Conservation (phyloP, 2,113 vertebrate genomes). For the Zosterops lateralis region DNA sequence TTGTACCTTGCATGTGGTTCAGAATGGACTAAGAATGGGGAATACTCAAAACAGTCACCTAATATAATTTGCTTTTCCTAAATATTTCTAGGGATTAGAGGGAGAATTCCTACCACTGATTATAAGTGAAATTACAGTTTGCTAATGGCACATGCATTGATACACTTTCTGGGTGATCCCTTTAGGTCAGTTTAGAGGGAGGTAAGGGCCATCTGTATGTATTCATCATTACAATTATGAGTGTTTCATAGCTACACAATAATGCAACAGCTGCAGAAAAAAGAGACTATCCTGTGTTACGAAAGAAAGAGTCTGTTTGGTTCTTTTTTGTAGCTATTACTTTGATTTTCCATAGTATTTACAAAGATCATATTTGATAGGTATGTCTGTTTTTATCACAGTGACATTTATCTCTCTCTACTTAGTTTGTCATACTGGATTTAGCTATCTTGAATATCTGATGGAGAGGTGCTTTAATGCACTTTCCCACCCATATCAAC, state of each 20-base stretch:
- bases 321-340: neutral
- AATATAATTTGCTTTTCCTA: neutral
- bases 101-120: neutral
- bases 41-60: neutral
- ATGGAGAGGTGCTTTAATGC: neutral
- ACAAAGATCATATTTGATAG: neutral
- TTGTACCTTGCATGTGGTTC: neutral
- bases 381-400: neutral
- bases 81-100: neutral
- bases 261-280: neutral
- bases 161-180: neutral
- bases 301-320: neutral
- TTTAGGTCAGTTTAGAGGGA: neutral
- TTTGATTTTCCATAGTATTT: neutral
- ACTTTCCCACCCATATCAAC: neutral
- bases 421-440: neutral
- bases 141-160: neutral
- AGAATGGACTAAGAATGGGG: neutral
- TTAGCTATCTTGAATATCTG: neutral
- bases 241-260: neutral
- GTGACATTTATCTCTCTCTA: neutral
- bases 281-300: neutral
- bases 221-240: neutral
- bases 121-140: neutral
- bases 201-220: neutral